Conservation (phyloP, 1,140 invertebrate species). For the Pollicipes pollicipes region DNA sequence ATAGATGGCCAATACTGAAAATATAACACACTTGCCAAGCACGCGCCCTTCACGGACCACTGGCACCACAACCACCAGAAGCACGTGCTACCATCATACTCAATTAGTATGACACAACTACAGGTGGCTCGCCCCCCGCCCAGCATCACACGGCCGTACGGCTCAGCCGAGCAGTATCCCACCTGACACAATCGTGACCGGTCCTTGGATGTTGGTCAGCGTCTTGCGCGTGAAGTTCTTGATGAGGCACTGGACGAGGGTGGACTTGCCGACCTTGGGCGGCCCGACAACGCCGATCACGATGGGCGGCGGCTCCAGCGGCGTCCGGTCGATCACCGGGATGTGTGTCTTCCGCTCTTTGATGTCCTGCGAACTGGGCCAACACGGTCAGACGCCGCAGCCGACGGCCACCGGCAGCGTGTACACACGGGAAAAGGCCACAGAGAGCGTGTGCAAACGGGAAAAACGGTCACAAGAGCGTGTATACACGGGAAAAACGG, state of each 20-base stretch:
- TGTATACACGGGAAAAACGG: slow-evolving; percentile 5
- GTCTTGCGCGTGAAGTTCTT: slow-evolving; percentile 80
- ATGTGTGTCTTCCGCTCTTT: slow-evolving; percentile 89
- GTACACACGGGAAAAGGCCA: no score
- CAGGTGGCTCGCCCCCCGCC: no score
- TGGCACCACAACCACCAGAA: no score
- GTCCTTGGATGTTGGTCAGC: slow-evolving; percentile 72
- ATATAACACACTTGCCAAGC: no score
- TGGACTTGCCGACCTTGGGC: slow-evolving; percentile 91
- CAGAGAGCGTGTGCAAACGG: slow-evolving; percentile 12
- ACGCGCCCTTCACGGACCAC: no score
- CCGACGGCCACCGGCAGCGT: no score
- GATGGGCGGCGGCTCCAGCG: slow-evolving; percentile 66
- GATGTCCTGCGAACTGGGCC: slow-evolving; percentile 71
- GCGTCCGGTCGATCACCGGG: slow-evolving; percentile 79
- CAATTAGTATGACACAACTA: no score
- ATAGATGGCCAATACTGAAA: no score
- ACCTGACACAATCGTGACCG: slow-evolving; percentile 72
- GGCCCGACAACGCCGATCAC: slow-evolving; percentile 91
- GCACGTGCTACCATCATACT: no score
- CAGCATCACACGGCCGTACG: no score
- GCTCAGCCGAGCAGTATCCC: no score
- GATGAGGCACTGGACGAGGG: slow-evolving; percentile 76
- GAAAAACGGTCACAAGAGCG: slow-evolving; percentile 7
- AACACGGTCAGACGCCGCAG: slow-evolving; percentile 16